A percentile compares a stretch with the other conserved stretches of the same genome.
Conservation (phyloP, 2,113 vertebrate species). For the Budorcas taxicolor region DNA sequence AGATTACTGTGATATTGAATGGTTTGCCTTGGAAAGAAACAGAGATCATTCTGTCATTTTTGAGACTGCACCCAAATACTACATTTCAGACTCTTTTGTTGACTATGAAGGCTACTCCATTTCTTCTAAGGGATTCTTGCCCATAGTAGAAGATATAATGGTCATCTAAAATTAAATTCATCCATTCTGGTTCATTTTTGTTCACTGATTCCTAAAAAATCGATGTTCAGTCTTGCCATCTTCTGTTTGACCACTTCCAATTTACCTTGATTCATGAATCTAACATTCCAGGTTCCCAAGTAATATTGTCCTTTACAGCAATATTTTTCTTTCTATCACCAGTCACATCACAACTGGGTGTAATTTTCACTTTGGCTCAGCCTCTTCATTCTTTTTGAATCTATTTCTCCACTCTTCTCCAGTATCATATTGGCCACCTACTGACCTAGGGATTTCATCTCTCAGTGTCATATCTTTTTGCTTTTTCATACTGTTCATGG, state of each 20-base stretch:
- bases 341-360: not conserved
- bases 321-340: not conserved
- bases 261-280: not conserved
- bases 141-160: not conserved
- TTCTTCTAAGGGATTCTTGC: not conserved
- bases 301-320: not conserved
- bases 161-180: not conserved
- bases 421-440: not conserved
- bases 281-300: not conserved
- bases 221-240: not conserved
- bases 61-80: not conserved
- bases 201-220: not conserved
- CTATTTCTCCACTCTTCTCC: not conserved
- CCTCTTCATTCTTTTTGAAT: not conserved
- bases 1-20: not conserved
- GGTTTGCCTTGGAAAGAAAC: not conserved
- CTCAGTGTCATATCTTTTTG: not conserved
- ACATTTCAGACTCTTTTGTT: not conserved
- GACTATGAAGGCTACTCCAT: not conserved
- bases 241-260: not conserved
- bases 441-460: not conserved
- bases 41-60: not conserved
- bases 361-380: not conserved
- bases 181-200: not conserved
- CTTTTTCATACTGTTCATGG: not conserved